Evolutionary conservation across 1,140 invertebrate genomes (phyloP), one percentile per base, ranked within the genome.

Genomic region (Lethrus apterus): DNA sequence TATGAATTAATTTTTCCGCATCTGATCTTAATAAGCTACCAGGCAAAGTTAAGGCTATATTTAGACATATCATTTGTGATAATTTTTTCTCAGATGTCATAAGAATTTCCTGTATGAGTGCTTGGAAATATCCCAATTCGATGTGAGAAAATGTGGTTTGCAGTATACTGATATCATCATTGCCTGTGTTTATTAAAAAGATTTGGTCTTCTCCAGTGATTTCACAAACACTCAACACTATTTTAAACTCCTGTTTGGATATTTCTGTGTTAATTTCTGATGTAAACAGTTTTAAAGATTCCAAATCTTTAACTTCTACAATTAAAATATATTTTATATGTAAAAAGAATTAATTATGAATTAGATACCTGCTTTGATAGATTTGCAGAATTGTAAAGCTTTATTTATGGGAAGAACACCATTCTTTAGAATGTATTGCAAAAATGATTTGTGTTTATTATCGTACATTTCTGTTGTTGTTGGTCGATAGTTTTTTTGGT

Each of bases 111-210:
- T 58, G 46, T n/a, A 62, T 8, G 24, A 62, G 46, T 9, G 35
- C 46, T 30, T 62, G 50, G 44, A 62, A 62, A 51, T 60, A 62
- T 44, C 60, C 56, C 18, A 60, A 34, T 43, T 62, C 58, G 15
- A 55, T 23, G 4, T 50, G 14, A 13, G 46, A 51, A 49, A 48
- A 62, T 4, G 45, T 48, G 14, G 34, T 48, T 15, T 58, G 56
- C 7, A 50, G 31, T 34, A 51, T 54, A 20, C 54, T 50, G 17
- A 60, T 44, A 11, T 56, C 34, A 48, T 62, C 59, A 47, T 52
- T 54, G 45, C 52, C 56, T 14, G 50, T 50, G 44, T 62, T 59
- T 4, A 57, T 10, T 54, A 56, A 55, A 17, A 58, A 21, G 4
- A 62, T 13, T 8, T 51, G 14, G n/a, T 54, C 35, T 36, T 58